These are phyloP conservation scores for Gobionotothen gibberifrons DNA, from an alignment of 2,797 vertebrate genomes.

Conservation along the genomic window DNA sequence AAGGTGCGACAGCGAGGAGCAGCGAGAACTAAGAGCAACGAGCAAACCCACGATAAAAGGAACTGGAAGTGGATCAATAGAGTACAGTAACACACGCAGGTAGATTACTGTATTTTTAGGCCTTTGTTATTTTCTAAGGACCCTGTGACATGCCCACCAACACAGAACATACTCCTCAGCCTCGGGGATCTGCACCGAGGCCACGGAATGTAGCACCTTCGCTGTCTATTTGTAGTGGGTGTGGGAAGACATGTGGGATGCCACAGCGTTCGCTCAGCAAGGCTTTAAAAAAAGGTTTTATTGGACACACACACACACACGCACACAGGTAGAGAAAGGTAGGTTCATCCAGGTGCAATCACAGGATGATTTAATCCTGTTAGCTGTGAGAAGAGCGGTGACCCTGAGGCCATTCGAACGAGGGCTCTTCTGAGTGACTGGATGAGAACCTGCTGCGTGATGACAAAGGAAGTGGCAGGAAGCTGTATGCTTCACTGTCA, in stretches of 20 bases:
- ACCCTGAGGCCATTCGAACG: conserved; percentile 46
- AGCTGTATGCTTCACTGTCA: conserved; percentile 16
- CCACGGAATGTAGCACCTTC: conserved; percentile 84
- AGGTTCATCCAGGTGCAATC: conserved; percentile 65
- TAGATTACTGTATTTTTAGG: conserved; percentile 76
- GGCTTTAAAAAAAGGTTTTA: conserved; percentile 32
- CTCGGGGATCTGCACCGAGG: conserved; percentile 74
- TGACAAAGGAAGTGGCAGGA: conserved; percentile 43
- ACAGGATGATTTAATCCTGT: conserved; percentile 64
- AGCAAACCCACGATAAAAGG: conserved; percentile 41
- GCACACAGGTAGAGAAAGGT: conserved; percentile 56
- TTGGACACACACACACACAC: conserved; percentile 26
- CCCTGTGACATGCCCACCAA: conserved; percentile 82
- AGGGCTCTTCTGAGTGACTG: conserved; percentile 51
- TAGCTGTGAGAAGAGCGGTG: conserved; percentile 57
- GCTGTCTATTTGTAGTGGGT: conserved; percentile 84
- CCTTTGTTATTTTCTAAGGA: conserved; percentile 76
- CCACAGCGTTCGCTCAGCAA: conserved; percentile 68
- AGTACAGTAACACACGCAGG: conserved; percentile 27
- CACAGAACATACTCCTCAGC: conserved; percentile 79
- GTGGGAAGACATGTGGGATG: conserved; percentile 84
- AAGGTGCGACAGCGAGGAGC: conserved; percentile 3
- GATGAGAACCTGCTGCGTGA: conserved; percentile 52
- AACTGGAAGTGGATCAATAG: conserved; percentile 54
- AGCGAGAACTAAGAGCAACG: conserved; percentile 10